phyloP scores from a whole-genome alignment of 1,140 invertebrate species.

The Kradibia gibbosae region DNA sequence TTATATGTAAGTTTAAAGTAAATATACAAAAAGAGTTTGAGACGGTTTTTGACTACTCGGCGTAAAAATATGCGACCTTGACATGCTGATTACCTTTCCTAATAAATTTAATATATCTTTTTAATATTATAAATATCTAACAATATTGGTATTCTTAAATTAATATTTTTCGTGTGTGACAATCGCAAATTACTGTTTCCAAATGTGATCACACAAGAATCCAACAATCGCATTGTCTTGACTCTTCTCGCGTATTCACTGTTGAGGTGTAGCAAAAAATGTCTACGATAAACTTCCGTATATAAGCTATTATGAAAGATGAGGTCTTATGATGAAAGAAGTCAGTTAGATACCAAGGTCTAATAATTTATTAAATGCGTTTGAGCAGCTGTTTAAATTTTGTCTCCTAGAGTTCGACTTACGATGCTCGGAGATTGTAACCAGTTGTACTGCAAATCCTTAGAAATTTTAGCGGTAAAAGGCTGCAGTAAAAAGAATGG shows the following conservation, averaged over 20 bases:
- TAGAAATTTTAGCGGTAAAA: not conserved
- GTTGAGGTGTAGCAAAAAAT: slow-evolving; percentile 18
- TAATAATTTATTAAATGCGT: slow-evolving; percentile 14
- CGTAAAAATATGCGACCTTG: slow-evolving; percentile 63
- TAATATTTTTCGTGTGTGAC: not conserved
- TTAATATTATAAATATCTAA: not conserved
- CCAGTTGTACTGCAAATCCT: not conserved
- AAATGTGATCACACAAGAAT: not conserved
- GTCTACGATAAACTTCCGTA: not conserved
- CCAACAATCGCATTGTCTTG: slow-evolving; percentile 26
- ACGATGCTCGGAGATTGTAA: not conserved
- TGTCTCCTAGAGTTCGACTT: not conserved
- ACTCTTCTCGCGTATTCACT: not conserved
- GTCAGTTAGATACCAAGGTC: not conserved
- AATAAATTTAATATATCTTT: slow-evolving; percentile 4
- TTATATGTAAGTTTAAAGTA: too few relatives aligned
- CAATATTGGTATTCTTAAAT: too few relatives aligned
- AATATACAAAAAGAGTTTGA: too few relatives aligned
- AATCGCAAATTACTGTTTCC: not conserved
- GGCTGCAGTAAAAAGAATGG: not conserved
- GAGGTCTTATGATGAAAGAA: not conserved
- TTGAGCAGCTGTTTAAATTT: not conserved
- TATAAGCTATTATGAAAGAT: not conserved
- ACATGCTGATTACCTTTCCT: slow-evolving; percentile 48
- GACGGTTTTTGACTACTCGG: slow-evolving; percentile 55